These are phyloP conservation scores for Dendrolimus houi DNA, from an alignment of 2,888 invertebrate species.

Conservation along the genomic window DNA sequence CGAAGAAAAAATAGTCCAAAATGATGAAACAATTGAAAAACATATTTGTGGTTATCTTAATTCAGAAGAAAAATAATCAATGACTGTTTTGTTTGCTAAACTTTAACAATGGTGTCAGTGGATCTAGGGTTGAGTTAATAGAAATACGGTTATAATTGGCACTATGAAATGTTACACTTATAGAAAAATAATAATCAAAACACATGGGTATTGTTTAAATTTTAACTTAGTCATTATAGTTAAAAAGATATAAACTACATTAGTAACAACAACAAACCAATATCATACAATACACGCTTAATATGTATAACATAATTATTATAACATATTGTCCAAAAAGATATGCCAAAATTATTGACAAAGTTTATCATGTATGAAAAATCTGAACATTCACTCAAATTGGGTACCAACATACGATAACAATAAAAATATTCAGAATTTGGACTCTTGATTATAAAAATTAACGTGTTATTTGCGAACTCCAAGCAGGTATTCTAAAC, in stretches of 20 bases:
- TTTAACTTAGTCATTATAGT: not conserved
- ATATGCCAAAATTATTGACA: constrained; percentile 15
- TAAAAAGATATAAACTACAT: not conserved
- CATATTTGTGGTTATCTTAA: too few relatives aligned
- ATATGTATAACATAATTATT: not conserved
- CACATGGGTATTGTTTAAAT: not conserved
- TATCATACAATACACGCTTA: not conserved
- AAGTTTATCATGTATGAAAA: constrained; percentile 6
- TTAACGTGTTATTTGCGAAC: constrained; percentile 13
- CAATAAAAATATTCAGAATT: constrained; percentile 51
- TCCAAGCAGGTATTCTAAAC: constrained; percentile 45
- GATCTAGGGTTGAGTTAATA: not conserved
- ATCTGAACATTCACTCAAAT: constrained; percentile 21
- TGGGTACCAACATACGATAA: constrained; percentile 34
- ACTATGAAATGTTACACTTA: constrained; percentile 26
- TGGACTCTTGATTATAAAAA: constrained; percentile 46
- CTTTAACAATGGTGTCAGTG: too few relatives aligned
- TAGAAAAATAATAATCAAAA: not conserved
- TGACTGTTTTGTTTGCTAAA: too few relatives aligned
- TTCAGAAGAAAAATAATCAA: too few relatives aligned
- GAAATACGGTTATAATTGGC: constrained; percentile 33
- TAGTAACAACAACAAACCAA: not conserved
- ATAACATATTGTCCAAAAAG: constrained; percentile 1
- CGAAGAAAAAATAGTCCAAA: too few relatives aligned
- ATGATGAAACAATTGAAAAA: too few relatives aligned